Evolutionary conservation across 30 jellyfish, hydroid and myxozoan species (phyloP).

Genomic region (Pseudorhiza aurosa): DNA sequence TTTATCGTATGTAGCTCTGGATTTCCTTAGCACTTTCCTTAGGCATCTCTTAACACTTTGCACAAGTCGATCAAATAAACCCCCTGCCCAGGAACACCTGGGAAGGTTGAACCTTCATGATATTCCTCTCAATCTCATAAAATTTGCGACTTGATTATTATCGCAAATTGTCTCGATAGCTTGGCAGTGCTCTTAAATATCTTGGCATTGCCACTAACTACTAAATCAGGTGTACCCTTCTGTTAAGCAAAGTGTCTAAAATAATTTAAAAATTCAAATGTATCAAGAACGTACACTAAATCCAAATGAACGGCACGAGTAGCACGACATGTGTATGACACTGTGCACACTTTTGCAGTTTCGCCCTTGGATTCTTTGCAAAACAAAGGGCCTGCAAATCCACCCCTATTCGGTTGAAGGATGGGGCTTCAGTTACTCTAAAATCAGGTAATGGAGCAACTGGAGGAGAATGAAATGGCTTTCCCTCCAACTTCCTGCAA

Average conservation of each 20-base stretch:
- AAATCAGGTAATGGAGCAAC: too few relatives aligned
- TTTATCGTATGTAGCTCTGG: constrained; percentile 1
- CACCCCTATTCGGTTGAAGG: too few relatives aligned
- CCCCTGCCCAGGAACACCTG: constrained; percentile 22
- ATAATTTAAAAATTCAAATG: constrained; percentile 3
- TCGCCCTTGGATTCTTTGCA: neutral
- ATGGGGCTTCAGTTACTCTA: too few relatives aligned
- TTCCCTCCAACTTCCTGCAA: too few relatives aligned
- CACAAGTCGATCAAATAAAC: constrained; percentile 13
- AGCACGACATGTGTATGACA: constrained; percentile 10
- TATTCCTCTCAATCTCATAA: constrained; percentile 6
- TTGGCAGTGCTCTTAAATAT: neutral
- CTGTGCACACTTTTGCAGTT: neutral
- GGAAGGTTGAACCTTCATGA: constrained; percentile 11
- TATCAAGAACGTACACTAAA: neutral
- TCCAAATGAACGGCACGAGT: constrained; percentile 38
- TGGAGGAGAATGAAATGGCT: too few relatives aligned
- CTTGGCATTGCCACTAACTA: constrained; percentile 18
- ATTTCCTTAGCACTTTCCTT: neutral
- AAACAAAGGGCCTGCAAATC: too few relatives aligned
- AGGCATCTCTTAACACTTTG: neutral
- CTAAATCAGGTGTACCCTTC: constrained; percentile 19
- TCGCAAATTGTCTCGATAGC: neutral
- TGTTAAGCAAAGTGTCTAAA: constrained; percentile 12
- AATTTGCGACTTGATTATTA: neutral